Conservation (phyloP, 2,797 vertebrate species). For the Aplochiton taeniatus region DNA sequence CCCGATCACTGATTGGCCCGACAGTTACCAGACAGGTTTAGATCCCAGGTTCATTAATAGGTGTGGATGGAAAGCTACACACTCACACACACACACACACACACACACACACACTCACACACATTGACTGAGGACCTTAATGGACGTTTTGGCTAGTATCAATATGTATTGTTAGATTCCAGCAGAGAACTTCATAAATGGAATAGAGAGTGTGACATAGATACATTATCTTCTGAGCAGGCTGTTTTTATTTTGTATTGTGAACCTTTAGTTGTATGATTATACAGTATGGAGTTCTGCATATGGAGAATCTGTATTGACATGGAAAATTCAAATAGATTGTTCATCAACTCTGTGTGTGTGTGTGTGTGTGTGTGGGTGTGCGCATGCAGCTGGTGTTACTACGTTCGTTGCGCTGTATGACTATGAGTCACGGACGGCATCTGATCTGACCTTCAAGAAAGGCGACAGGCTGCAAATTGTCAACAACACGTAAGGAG, state of each 20-base stretch:
- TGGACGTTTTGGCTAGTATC: constrained; percentile 23
- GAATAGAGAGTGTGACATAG: too few relatives aligned
- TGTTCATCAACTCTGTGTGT: constrained; percentile 27
- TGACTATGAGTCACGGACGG: constrained; percentile 94
- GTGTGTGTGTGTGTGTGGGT: constrained; percentile 2
- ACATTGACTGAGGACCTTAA: constrained; percentile 48
- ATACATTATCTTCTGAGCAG: too few relatives aligned
- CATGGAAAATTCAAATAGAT: constrained; percentile 4
- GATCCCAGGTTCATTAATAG: constrained; percentile 19
- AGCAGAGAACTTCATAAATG: too few relatives aligned
- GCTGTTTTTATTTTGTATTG: too few relatives aligned
- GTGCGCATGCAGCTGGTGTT: constrained; percentile 82
- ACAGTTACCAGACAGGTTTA: too few relatives aligned
- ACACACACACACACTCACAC: constrained; percentile 20
- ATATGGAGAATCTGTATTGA: too few relatives aligned
- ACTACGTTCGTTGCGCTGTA: constrained; percentile 97
- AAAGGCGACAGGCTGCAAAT: constrained; percentile 95
- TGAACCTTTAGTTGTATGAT: too few relatives aligned
- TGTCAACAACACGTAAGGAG: constrained; percentile 97
- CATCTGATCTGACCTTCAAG: constrained; percentile 93
- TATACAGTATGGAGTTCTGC: too few relatives aligned
- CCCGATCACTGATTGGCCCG: constrained; percentile 41
- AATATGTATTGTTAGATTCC: constrained; percentile 33
- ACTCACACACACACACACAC: constrained; percentile 5
- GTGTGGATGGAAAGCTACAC: constrained; percentile 11